Base-by-base conservation (phyloP, 1,140 invertebrate genomes). In the Drosophila pseudoobscura region DNA sequence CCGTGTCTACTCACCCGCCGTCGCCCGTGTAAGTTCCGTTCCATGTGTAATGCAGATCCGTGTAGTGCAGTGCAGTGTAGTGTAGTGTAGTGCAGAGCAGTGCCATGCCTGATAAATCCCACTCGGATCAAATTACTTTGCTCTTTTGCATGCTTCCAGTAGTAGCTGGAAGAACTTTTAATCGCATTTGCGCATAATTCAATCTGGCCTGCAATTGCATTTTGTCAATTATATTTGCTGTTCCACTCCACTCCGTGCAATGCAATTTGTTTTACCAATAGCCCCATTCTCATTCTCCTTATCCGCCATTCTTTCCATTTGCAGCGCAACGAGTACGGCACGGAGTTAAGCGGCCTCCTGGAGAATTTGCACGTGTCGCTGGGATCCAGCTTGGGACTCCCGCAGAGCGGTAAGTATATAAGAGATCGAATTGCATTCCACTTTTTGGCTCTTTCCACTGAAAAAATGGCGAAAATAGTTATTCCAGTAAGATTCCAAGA, bases 1-100 rank as follows among this genome's bases (percentile, higher is more conserved):
- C 63, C 87, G 90, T 74, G 87, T 92, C 53, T 92, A 87, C 74
- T 91, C 91, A 45, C 91, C 91, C 68, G 80, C 85, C 46, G 75
- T 69, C 20, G 68, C 72, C 6, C 79, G 79, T 49, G 91, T 92
- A 82, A 83, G 89, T 90, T 47, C 26, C 17, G 2, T 39, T 5
- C n/a, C 47, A 57, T 41, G 35, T 65, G 49, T 35, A 52, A 31
- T 29, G 26, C 45, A 44, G 3, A 13, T 3, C 35, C 35, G 9
- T 4, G 35, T 35, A 35, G 3, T 35, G 31, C 11, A 8, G 35
- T 13, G 26, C 39, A 29, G 35, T 60, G 53, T 46, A 35, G 47
- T 45, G 43, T 17, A 39, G 50, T 53, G 59, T 55, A 77, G 72
- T 76, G 51, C 52, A 50, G 65, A 83, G 78, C 76, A 76, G 75